A percentile compares a stretch with the other conserved stretches of the same genome.
Conservation (phyloP, 2,113 vertebrate genomes). For the Phyllostomus discolor region DNA sequence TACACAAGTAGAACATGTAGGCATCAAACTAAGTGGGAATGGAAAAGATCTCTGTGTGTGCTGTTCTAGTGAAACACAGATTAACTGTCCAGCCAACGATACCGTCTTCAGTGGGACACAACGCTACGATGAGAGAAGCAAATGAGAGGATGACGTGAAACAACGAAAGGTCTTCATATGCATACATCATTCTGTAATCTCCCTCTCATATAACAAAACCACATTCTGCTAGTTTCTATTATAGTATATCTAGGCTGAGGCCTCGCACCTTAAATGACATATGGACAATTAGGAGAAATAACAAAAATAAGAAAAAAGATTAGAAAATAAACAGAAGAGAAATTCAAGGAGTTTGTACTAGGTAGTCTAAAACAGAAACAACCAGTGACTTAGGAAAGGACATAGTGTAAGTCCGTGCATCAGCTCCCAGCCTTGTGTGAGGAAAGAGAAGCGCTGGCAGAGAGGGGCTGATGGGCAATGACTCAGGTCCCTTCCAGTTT, state of each 20-base stretch:
- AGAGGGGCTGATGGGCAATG: neutral
- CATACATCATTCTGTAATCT: neutral
- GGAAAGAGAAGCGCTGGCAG: neutral
- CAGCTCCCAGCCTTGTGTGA: neutral
- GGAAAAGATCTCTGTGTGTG: neutral
- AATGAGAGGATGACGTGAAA: neutral
- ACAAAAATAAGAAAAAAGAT: neutral
- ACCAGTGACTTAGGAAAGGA: neutral
- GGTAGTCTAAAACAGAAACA: neutral
- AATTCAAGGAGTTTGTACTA: neutral
- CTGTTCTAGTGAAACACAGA: neutral
- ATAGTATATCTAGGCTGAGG: neutral
- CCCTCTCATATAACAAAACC: neutral
- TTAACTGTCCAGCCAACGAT: neutral
- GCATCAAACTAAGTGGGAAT: neutral
- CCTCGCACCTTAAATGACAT: neutral
- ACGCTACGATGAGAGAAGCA: constrained; percentile 9
- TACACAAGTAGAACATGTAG: constrained; percentile 5
- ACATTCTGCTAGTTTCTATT: neutral
- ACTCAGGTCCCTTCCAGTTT: neutral
- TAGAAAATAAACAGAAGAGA: neutral
- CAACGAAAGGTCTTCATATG: neutral
- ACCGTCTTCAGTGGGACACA: neutral
- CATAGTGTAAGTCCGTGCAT: neutral
- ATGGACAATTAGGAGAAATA: neutral